phyloP scores from a whole-genome alignment of 2,797 vertebrate species.

The Capromys pilorides region DNA sequence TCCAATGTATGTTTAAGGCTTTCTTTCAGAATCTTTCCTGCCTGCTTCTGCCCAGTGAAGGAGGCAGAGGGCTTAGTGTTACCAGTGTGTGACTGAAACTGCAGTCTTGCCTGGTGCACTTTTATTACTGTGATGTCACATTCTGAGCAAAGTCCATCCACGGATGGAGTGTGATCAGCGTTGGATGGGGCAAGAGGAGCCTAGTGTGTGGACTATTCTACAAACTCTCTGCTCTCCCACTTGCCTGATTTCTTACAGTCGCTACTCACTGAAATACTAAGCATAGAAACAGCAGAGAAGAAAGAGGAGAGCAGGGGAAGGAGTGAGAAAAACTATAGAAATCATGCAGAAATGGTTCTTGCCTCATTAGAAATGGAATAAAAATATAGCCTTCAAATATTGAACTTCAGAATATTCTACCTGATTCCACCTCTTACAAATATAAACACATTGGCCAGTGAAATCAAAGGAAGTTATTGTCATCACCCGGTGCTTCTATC shows the following conservation, averaged over 20 bases:
- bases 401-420: neutral
- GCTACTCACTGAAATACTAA: neutral
- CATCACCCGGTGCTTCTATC: neutral
- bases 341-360: neutral
- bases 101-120: neutral
- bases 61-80: neutral
- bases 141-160: neutral
- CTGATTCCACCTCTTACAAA: neutral
- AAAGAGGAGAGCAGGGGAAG: neutral
- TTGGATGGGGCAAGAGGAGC: neutral
- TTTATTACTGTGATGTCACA: neutral
- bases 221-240: neutral
- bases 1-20: neutral
- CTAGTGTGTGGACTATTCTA: neutral
- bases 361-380: neutral
- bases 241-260: neutral
- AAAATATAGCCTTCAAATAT: neutral
- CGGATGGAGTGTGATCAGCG: neutral
- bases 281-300: neutral
- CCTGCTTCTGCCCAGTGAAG: neutral
- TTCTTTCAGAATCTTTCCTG: constrained; percentile 9
- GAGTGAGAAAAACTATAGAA: neutral
- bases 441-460: neutral
- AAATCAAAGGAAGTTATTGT: neutral
- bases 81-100: neutral